These are phyloP conservation scores for Cichlasoma orientale DNA, from an alignment of 2,797 vertebrate genomes.

Conservation along the genomic window DNA sequence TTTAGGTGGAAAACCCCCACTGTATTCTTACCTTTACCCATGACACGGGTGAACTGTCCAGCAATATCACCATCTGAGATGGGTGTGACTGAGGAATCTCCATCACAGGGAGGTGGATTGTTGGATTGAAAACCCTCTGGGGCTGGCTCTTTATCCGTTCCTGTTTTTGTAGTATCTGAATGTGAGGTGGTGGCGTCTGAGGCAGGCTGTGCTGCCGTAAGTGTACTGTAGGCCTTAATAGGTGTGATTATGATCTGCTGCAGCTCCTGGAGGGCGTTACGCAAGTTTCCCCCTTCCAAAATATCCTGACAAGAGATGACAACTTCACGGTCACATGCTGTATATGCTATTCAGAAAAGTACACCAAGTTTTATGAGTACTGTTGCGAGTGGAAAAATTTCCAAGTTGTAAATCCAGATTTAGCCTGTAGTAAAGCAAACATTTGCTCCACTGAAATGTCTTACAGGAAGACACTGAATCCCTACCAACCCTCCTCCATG, in stretches of 20 bases:
- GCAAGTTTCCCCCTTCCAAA: conserved; percentile 93
- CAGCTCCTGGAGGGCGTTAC: conserved; percentile 92
- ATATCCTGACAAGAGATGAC: conserved; percentile 83
- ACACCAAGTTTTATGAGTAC: neutral
- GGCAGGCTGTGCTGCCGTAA: conserved; percentile 71
- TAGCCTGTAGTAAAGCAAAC: neutral
- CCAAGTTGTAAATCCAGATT: neutral
- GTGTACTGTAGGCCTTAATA: conserved; percentile 87
- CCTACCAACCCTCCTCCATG: neutral
- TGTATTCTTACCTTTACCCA: conserved; percentile 90
- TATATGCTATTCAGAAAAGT: neutral
- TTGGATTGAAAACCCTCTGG: conserved; percentile 85
- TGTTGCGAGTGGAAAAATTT: neutral
- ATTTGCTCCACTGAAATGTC: neutral
- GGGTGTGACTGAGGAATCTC: conserved; percentile 87
- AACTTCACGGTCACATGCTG: neutral
- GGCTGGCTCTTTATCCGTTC: conserved; percentile 82
- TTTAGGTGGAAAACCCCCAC: neutral
- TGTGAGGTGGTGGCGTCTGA: conserved; percentile 56
- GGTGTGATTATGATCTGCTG: conserved; percentile 94
- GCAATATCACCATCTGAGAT: conserved; percentile 93
- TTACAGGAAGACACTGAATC: neutral
- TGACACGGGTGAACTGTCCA: conserved; percentile 95
- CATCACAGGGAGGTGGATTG: conserved; percentile 85
- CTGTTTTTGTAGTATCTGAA: conserved; percentile 74